phyloP scores from a whole-genome alignment of 2,888 invertebrate genomes.

The Archaeoteleia sp. region DNA sequence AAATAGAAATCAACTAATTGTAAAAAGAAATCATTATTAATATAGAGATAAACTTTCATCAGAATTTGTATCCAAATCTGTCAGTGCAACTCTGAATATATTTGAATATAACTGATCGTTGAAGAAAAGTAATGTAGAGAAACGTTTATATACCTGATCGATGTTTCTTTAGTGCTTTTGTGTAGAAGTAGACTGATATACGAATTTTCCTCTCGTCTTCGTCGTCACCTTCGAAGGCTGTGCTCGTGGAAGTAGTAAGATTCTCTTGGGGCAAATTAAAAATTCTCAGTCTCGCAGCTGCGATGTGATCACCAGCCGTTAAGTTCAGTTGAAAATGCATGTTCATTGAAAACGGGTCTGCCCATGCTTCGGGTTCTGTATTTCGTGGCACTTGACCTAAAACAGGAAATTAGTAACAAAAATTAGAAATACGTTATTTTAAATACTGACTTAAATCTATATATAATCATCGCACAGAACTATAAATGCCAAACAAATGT shows the following conservation, averaged over 20 bases:
- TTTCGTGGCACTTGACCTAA: constrained; percentile 77
- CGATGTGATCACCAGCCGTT: constrained; percentile 75
- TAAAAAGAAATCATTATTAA: too few species aligned
- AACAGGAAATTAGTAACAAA: too few species aligned
- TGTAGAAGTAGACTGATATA: constrained; percentile 79
- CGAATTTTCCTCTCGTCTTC: constrained; percentile 78
- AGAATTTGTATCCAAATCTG: constrained; percentile 6
- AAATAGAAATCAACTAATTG: too few species aligned
- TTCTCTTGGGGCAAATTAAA: constrained; percentile 76
- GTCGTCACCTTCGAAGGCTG: constrained; percentile 63
- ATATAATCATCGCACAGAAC: too few species aligned
- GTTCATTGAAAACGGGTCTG: constrained; percentile 77
- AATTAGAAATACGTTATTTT: too few species aligned
- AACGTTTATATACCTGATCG: constrained; percentile 73
- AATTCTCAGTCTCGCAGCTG: constrained; percentile 77
- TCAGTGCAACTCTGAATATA: too few species aligned
- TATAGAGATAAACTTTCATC: neutral
- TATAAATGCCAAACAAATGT: too few species aligned
- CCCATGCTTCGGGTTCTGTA: constrained; percentile 77
- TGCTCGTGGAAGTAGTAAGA: constrained; percentile 60
- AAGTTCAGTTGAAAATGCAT: constrained; percentile 77
- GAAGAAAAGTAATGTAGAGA: neutral
- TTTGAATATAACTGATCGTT: too few species aligned
- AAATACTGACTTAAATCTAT: too few species aligned
- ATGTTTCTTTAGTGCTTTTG: constrained; percentile 77